Conservation (phyloP, 2,113 vertebrate species). For the Neomonachus schauinslandi region DNA sequence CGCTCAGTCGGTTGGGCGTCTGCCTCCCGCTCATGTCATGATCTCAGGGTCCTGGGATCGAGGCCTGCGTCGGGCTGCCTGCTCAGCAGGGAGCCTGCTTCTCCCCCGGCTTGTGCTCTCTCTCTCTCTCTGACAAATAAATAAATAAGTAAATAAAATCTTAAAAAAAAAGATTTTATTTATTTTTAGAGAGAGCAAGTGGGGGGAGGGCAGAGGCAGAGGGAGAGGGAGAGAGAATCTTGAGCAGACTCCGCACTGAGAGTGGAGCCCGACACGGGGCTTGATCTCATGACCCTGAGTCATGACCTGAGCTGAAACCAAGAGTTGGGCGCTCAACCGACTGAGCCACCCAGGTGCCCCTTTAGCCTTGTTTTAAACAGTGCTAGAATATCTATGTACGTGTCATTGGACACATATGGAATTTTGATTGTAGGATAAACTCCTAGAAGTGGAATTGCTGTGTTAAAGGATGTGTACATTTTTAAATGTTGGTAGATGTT, state of each 20-base stretch:
- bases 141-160: too few species aligned
- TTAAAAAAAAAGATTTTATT: background rate
- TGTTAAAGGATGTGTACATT: background rate
- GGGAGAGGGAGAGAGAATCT: background rate
- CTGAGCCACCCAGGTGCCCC: background rate
- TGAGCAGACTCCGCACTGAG: background rate
- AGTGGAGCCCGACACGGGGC: too few species aligned
- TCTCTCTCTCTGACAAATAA: too few species aligned
- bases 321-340: background rate
- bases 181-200: background rate
- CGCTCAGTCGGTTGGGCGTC: accelerated
- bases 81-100: too few species aligned
- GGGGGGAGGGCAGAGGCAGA: background rate
- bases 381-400: background rate
- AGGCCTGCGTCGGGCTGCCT: too few species aligned
- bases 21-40: too few species aligned
- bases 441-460: background rate
- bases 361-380: background rate
- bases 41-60: too few species aligned
- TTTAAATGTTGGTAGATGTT: background rate
- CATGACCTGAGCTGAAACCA: background rate
- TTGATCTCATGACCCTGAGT: background rate
- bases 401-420: background rate
- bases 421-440: background rate
- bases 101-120: too few species aligned